Evolutionary conservation across 2,797 vertebrate species (phyloP).

Genomic region (Margarornis squamiger): DNA sequence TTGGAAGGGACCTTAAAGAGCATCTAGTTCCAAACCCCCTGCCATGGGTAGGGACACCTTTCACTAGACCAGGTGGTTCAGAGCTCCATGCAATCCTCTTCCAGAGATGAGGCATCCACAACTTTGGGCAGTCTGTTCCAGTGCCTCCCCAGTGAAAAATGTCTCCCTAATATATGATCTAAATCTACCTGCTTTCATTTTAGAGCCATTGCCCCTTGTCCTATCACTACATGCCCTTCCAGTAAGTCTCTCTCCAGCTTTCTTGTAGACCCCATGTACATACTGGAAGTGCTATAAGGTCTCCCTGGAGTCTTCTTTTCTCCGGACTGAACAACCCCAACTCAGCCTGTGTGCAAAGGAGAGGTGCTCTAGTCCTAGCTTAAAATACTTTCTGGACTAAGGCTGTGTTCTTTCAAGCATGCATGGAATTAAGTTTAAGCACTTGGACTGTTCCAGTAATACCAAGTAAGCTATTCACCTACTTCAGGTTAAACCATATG

Average conservation of each 20-base stretch:
- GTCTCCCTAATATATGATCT: not conserved
- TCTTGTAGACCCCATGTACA: not conserved
- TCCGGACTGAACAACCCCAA: not conserved
- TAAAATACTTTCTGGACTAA: not conserved
- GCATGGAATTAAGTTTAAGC: not conserved
- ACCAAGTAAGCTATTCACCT: not conserved
- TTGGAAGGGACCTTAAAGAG: not conserved
- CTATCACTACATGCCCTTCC: not conserved
- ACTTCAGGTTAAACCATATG: not conserved
- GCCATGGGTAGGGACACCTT: not conserved
- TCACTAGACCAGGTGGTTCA: not conserved
- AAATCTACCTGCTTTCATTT: not conserved
- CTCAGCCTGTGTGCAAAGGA: not conserved
- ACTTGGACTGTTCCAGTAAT: not conserved
- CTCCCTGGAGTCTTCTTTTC: not conserved
- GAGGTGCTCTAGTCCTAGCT: not conserved
- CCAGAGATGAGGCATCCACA: not conserved
- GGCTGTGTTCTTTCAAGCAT: not conserved
- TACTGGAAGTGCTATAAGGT: not conserved
- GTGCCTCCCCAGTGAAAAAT: not conserved
- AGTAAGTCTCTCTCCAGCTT: not conserved
- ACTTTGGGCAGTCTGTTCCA: not conserved
- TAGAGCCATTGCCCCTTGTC: not conserved
- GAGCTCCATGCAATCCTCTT: not conserved
- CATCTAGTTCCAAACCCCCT: not conserved